A percentile compares a stretch with the other conserved stretches of the same genome.
Evolutionary conservation across 2,797 vertebrate species (phyloP).

Genomic region (Eospalax fontanierii): DNA sequence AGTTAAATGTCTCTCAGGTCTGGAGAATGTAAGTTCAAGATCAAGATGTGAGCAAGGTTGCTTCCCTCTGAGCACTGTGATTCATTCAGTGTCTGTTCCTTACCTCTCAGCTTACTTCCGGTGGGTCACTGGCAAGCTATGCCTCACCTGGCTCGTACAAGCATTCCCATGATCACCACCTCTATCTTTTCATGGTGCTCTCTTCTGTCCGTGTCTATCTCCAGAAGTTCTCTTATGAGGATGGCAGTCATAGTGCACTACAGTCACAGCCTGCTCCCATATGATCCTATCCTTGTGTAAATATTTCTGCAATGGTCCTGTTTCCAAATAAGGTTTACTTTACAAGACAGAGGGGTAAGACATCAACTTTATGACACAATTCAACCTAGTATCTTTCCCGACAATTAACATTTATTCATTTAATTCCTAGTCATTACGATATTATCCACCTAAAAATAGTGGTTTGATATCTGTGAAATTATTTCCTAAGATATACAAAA

Average conservation of each 20-base stretch:
- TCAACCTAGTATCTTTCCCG: neutral
- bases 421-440: neutral
- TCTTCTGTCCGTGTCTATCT: neutral
- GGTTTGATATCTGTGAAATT: neutral
- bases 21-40: neutral
- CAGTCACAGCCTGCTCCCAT: neutral
- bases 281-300: neutral
- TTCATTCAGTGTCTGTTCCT: neutral
- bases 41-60: neutral
- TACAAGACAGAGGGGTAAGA: neutral
- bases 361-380: neutral
- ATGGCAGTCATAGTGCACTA: neutral
- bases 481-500: neutral
- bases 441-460: neutral
- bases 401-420: neutral
- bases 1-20: neutral
- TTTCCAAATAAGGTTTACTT: conserved; percentile 28
- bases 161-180: no score
- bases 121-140: neutral
- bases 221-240: neutral
- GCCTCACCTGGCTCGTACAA: neutral
- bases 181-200: neutral
- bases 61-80: neutral
- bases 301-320: neutral
- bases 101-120: neutral